A percentile compares a stretch with the other conserved stretches of the same genome.
These are phyloP conservation scores for Ploceus nigricollis DNA, from an alignment of 2,113 vertebrate species.

Conservation along the genomic window DNA sequence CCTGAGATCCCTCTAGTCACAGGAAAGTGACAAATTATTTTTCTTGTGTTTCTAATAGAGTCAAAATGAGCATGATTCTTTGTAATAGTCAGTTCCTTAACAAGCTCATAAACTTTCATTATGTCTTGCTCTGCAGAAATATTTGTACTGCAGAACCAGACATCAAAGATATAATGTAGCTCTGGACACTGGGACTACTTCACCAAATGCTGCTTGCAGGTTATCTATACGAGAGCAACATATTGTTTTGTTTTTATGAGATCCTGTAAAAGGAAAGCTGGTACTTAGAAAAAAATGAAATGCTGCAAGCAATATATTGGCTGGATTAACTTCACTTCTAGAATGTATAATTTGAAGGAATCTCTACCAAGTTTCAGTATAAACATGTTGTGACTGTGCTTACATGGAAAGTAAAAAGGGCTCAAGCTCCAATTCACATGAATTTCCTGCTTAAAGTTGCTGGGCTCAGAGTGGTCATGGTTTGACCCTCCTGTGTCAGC, in stretches of 20 bases:
- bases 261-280: constrained; percentile 34
- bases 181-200: constrained; percentile 20
- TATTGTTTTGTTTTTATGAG: constrained; percentile 55
- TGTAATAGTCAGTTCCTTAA: constrained; percentile 47
- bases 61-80: constrained; percentile 38
- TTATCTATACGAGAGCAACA: background rate
- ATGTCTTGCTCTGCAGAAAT: constrained; percentile 34
- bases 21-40: constrained; percentile 56
- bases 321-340: constrained; percentile 17
- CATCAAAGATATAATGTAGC: constrained; percentile 36
- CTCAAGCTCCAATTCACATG: background rate
- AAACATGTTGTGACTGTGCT: background rate
- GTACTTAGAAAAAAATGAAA: constrained; percentile 38
- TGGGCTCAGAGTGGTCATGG: background rate
- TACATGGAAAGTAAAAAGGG: background rate
- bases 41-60: constrained; percentile 52
- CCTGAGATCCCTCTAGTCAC: background rate
- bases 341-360: background rate
- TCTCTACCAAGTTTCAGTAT: background rate
- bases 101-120: constrained; percentile 59
- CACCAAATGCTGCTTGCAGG: background rate
- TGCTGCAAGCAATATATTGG: constrained; percentile 23
- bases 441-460: background rate
- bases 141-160: constrained; percentile 34
- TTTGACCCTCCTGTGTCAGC: background rate